Evolutionary conservation across 2,113 vertebrate species (phyloP).

Genomic region (Tyto alba): DNA sequence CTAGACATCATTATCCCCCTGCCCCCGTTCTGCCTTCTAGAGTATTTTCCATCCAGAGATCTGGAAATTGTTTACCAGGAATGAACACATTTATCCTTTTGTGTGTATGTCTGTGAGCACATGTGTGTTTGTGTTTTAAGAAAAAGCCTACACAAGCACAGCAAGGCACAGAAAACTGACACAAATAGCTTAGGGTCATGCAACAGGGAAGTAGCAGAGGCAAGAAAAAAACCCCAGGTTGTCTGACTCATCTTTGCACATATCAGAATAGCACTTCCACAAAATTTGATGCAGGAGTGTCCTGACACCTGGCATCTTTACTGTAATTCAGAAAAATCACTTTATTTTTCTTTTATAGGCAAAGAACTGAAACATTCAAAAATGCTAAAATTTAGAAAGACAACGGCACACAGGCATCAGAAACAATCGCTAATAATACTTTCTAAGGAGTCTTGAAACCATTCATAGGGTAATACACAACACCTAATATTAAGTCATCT

Average conservation of each 20-base stretch:
- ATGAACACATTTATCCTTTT: background rate
- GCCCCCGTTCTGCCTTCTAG: fast-evolving
- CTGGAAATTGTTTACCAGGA: background rate
- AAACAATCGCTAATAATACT: fast-evolving
- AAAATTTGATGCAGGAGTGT: background rate
- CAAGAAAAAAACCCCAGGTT: background rate
- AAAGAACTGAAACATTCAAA: background rate
- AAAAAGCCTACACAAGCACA: background rate
- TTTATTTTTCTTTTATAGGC: background rate
- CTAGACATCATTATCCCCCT: fast-evolving
- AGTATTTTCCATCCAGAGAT: background rate
- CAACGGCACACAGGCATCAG: background rate
- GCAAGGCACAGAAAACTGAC: background rate
- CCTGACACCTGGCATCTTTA: background rate
- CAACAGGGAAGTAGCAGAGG: background rate
- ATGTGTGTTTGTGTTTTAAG: background rate
- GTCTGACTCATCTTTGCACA: background rate
- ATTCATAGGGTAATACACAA: background rate
- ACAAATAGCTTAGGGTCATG: background rate
- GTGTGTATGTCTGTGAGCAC: fast-evolving
- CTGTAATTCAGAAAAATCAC: background rate
- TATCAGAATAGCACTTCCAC: background rate
- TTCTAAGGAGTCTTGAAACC: background rate
- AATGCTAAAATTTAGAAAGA: background rate
- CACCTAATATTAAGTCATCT: background rate